phyloP scores from a whole-genome alignment of 2,888 invertebrate genomes.

The Keiferia lycopersicella region DNA sequence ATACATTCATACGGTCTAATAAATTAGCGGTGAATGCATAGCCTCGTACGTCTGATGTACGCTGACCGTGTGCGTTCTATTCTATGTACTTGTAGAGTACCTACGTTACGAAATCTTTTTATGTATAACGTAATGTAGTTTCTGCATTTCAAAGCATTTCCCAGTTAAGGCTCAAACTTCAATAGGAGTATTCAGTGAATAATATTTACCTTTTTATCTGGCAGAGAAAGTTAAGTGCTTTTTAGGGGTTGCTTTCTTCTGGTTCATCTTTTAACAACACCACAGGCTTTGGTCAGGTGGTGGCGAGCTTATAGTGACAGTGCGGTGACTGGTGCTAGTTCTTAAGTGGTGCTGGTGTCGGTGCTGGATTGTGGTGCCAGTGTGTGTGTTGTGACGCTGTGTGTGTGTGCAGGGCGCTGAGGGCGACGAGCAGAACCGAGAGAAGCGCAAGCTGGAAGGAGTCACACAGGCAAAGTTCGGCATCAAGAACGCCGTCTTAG shows the following conservation, averaged over 20 bases:
- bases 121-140: background rate
- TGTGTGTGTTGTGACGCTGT: conserved; percentile 43
- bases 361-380: conserved; percentile 34
- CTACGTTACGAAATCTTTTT: conserved; percentile 10
- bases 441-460: conserved; percentile 88
- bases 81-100: background rate
- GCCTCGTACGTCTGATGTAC: conserved; percentile 21
- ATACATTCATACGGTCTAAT: background rate
- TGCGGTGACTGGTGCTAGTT: conserved; percentile 27
- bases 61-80: conserved; percentile 19
- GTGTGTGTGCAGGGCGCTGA: conserved; percentile 58
- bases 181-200: background rate
- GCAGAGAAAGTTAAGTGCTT: background rate
- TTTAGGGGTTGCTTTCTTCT: background rate
- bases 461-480: conserved; percentile 84
- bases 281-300: conserved; percentile 33
- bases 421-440: conserved; percentile 79
- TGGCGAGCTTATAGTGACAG: conserved; percentile 33
- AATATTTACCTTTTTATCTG: background rate
- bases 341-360: conserved; percentile 32
- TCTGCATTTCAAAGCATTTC: background rate
- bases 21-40: conserved; percentile 14
- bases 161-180: background rate
- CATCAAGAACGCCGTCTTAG: conserved; percentile 89
- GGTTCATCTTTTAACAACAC: conserved; percentile 13